Evolutionary conservation across 2,797 vertebrate genomes (phyloP).

Genomic region (Morelia viridis): DNA sequence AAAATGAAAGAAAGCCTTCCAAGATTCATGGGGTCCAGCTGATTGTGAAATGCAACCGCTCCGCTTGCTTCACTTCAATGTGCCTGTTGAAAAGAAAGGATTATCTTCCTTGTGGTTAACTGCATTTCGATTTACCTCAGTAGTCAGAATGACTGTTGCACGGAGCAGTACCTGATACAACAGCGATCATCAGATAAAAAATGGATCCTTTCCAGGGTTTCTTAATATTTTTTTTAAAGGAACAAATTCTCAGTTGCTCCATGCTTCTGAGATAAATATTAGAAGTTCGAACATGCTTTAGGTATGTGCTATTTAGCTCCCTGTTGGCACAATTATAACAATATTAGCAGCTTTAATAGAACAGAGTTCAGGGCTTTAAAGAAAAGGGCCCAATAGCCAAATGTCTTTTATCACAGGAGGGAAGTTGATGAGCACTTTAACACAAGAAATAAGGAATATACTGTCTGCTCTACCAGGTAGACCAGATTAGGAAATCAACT

Average conservation of each 20-base stretch:
- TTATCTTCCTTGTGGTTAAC: background rate
- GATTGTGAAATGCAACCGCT: background rate
- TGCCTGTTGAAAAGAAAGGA: conserved; percentile 13
- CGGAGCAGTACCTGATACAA: background rate
- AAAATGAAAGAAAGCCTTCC: background rate
- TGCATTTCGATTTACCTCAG: conserved; percentile 17
- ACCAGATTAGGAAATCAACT: background rate
- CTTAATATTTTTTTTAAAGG: background rate
- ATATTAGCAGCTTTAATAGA: background rate
- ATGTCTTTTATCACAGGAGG: background rate
- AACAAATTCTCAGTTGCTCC: background rate
- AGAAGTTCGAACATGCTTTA: background rate
- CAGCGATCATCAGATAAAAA: conserved; percentile 17
- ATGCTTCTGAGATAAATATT: background rate
- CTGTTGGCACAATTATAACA: background rate
- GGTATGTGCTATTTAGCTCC: background rate
- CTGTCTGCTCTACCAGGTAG: background rate
- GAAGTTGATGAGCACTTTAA: background rate
- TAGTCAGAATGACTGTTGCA: conserved; percentile 11
- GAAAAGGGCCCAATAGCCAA: background rate
- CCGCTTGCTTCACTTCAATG: background rate
- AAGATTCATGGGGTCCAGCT: background rate
- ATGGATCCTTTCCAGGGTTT: background rate
- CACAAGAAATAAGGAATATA: background rate
- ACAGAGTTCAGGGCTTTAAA: background rate